Evolutionary conservation across 64 coral and sea anemone species (phyloP).

Genomic region (Porites lutea): DNA sequence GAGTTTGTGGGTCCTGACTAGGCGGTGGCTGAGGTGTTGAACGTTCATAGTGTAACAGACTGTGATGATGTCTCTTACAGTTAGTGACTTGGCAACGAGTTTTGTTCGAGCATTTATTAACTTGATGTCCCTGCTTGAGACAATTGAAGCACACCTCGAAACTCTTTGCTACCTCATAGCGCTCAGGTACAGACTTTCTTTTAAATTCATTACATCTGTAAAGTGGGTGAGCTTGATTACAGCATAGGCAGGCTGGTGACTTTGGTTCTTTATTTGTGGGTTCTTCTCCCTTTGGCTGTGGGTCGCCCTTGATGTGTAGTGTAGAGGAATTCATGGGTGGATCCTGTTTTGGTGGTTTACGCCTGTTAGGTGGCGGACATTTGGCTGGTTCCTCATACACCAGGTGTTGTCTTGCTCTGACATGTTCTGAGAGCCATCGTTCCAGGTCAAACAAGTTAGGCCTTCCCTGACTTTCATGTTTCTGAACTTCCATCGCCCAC

Average conservation of each 20-base stretch:
- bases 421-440: conserved; percentile 57
- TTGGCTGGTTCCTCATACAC: conserved; percentile 9
- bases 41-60: conserved; percentile 30
- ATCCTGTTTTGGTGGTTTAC: background rate
- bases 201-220: conserved; percentile 50
- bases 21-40: background rate
- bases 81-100: conserved; percentile 35
- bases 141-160: conserved; percentile 40
- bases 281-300: background rate
- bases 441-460: conserved; percentile 58
- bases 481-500: conserved; percentile 69
- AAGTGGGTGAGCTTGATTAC: conserved; percentile 16
- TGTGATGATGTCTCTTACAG: conserved; percentile 40
- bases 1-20: background rate
- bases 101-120: conserved; percentile 25
- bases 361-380: background rate
- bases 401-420: conserved; percentile 49
- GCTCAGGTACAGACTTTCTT: conserved; percentile 9
- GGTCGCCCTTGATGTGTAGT: no score
- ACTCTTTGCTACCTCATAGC: conserved; percentile 11
- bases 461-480: conserved; percentile 59
- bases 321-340: background rate
- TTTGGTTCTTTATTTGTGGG: background rate
- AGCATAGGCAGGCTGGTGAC: conserved; percentile 32
- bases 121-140: conserved; percentile 34